phyloP scores from a whole-genome alignment of 2,797 vertebrate species.

The Xyrichtys novacula region DNA sequence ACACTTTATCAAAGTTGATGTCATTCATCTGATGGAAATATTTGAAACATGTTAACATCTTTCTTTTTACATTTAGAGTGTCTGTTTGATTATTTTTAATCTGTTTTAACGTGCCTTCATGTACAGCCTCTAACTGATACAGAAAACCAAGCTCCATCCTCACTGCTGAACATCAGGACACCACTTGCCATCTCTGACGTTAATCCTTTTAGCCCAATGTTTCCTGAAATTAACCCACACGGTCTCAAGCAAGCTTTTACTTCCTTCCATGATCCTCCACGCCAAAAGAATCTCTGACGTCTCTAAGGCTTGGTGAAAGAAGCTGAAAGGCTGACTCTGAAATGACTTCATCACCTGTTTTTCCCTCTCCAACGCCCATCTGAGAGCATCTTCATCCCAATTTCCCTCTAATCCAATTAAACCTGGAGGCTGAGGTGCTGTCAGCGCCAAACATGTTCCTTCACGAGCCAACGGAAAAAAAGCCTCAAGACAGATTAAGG shows the following conservation, averaged over 20 bases:
- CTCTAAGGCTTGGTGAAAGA: conserved; percentile 31
- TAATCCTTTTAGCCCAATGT: conserved; percentile 71
- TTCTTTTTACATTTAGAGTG: too few relatives aligned
- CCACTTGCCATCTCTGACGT: conserved; percentile 49
- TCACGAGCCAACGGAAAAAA: conserved; percentile 58
- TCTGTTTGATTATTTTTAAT: too few relatives aligned
- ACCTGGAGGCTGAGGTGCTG: conserved; percentile 71
- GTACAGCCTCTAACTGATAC: too few relatives aligned
- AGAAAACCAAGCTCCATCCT: too few relatives aligned
- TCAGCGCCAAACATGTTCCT: conserved; percentile 79
- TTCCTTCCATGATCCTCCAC: conserved; percentile 48
- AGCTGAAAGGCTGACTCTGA: conserved; percentile 64
- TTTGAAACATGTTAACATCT: too few relatives aligned
- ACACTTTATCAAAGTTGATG: too few relatives aligned
- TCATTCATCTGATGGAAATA: too few relatives aligned
- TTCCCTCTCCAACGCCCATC: conserved; percentile 14
- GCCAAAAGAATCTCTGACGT: conserved; percentile 61
- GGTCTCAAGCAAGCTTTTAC: conserved; percentile 45
- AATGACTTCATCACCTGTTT: conserved; percentile 76
- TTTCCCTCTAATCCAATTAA: conserved; percentile 84
- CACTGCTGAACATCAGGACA: conserved; percentile 47
- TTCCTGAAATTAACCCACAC: conserved; percentile 62
- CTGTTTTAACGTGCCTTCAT: too few relatives aligned
- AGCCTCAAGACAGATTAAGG: conserved; percentile 80
- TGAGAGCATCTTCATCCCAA: conserved; percentile 69